Evolutionary conservation across 2,888 invertebrate genomes (phyloP).

Genomic region (Cryptus viduatorius): DNA sequence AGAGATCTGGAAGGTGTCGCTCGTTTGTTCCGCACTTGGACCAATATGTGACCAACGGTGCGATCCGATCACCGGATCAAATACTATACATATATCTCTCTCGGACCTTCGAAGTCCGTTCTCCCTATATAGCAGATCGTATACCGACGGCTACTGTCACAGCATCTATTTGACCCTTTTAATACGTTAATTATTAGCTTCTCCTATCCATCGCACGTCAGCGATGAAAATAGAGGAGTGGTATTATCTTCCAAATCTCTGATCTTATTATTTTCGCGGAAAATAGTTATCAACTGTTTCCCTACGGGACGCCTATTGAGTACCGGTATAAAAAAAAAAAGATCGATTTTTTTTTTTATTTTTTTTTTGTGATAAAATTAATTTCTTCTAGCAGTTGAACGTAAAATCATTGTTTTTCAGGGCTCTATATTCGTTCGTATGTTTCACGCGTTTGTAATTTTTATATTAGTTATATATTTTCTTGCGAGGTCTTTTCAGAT

Average conservation of each 20-base stretch:
- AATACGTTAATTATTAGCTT: neutral
- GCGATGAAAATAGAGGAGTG: neutral
- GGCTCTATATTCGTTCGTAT: too few species aligned
- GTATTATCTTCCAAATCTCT: neutral
- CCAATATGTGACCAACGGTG: slow-evolving; percentile 37
- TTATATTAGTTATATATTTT: slow-evolving; percentile 18
- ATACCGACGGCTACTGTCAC: neutral
- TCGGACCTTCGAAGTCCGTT: neutral
- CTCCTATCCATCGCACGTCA: neutral
- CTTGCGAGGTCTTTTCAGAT: neutral
- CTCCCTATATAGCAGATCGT: neutral
- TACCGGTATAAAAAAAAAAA: too few species aligned
- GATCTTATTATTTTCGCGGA: neutral
- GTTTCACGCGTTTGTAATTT: neutral
- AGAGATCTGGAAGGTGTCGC: slow-evolving; percentile 13
- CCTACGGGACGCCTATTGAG: too few species aligned
- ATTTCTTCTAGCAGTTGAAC: too few species aligned
- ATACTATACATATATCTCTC: neutral
- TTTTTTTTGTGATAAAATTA: too few species aligned
- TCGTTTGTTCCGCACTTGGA: slow-evolving; percentile 21
- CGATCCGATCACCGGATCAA: slow-evolving; percentile 25
- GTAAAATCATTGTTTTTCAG: too few species aligned
- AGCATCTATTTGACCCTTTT: neutral
- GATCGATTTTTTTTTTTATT: too few species aligned
- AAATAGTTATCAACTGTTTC: too few species aligned